phyloP scores from a whole-genome alignment of 2,888 invertebrate species.

The Luperina nickerlii region DNA sequence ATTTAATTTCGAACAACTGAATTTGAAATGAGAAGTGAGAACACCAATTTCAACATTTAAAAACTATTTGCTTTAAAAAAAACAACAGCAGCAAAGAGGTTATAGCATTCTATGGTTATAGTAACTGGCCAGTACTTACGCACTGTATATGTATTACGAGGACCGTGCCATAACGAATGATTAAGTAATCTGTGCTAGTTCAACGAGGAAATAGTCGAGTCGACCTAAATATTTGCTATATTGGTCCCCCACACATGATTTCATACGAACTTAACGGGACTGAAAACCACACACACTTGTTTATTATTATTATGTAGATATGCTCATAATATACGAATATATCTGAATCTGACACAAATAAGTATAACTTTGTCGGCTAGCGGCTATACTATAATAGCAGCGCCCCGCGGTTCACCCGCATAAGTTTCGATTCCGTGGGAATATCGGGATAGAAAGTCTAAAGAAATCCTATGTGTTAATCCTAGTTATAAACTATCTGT shows the following conservation, averaged over 20 bases:
- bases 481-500: no score
- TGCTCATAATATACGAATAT: not conserved
- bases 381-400: constrained; percentile 1
- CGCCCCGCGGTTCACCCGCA: no score
- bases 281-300: constrained; percentile 27
- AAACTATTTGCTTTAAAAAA: not conserved
- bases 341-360: constrained; percentile 23
- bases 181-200: constrained; percentile 40
- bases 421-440: no score
- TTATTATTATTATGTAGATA: not conserved
- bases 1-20: not conserved
- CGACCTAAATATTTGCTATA: constrained; percentile 56
- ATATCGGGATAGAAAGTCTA: no score
- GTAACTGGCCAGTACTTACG: constrained; percentile 23
- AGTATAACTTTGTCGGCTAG: constrained; percentile 4
- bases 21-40: constrained; percentile 30
- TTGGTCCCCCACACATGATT: constrained; percentile 32
- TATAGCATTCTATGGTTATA: not conserved
- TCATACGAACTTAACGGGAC: constrained; percentile 34
- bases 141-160: constrained; percentile 12
- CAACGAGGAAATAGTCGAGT: constrained; percentile 55
- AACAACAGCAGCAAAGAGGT: not conserved
- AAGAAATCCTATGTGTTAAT: no score
- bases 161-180: constrained; percentile 21
- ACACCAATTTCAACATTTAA: not conserved